Base-by-base conservation (phyloP, 2,113 vertebrate genomes). In the Eurystomus gularis region DNA sequence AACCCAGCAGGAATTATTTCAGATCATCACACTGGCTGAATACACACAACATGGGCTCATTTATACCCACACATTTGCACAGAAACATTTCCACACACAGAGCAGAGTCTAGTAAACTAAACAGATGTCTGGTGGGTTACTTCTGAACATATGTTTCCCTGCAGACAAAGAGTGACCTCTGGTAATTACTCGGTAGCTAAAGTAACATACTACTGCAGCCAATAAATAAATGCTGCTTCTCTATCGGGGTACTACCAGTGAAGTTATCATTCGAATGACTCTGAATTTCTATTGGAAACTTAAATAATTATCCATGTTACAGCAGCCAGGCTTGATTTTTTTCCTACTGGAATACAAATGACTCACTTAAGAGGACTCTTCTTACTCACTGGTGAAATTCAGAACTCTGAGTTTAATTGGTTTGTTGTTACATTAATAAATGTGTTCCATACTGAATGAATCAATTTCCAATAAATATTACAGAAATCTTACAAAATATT, bases 391-490 rank as follows among this genome's bases (percentile, higher is more conserved):
- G 46, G 9, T 39, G 7, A 71, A 76, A 94, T 37, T 55, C 55
- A 84, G 65, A 62, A 31, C 16, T 42, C 39, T 57, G 42, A 70
- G 20, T 86, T 55, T 61, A 65, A 73, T 3, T 62, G 44, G 15
- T 16, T 46, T 85, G 39, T 46, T 37, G 40, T 76, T 72, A 25
- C 84, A 54, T 52, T 72, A 54, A 81, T 49, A 65, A 86, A 66
- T 0, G 0, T 0, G 1, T 25, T 42, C 10, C 7, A 14, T 23
- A 58, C 17, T 58, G 40, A 83, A 69, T 25, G 17, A 70, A 35
- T 70, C 13, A 5, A 19, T 11, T 12, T 19, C 25, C 64, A 54
- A n/a, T 28, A 78, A 70, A 37, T 24, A 33, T 11, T 70, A 28
- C 4, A 62, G 46, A 66, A 73, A 54, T 16, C 8, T 51, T 58